Conservation (phyloP, 2,888 invertebrate genomes). For the Caenorhabditis sulstoni region DNA sequence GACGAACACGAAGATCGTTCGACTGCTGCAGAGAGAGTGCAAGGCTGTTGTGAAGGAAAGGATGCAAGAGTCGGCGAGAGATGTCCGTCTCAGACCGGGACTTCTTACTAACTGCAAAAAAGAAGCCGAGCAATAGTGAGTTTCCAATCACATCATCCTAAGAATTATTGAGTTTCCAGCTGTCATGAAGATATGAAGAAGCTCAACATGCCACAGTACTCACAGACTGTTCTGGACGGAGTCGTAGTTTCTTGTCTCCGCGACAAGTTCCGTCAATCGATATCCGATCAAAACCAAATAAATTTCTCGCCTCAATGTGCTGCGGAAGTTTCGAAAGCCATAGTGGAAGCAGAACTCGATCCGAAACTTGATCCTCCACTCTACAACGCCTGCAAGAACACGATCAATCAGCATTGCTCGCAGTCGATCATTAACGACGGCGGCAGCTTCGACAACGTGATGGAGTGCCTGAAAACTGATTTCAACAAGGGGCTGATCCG, state of each 20-base stretch:
- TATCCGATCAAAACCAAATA: slow-evolving; percentile 59
- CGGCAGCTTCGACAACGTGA: slow-evolving; percentile 83
- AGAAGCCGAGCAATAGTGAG: slow-evolving; percentile 82
- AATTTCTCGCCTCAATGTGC: slow-evolving; percentile 59
- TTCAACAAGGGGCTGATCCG: slow-evolving; percentile 87
- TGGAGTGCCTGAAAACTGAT: slow-evolving; percentile 92
- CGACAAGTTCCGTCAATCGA: slow-evolving; percentile 73
- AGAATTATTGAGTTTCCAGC: slow-evolving; percentile 63
- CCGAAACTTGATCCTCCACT: slow-evolving; percentile 92
- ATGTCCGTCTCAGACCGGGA: slow-evolving; percentile 92
- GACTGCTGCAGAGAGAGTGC: slow-evolving; percentile 74
- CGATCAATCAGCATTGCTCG: slow-evolving; percentile 69
- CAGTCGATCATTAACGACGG: slow-evolving; percentile 56
- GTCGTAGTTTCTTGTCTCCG: slow-evolving; percentile 76
- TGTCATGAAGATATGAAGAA: slow-evolving; percentile 76
- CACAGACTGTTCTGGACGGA: slow-evolving; percentile 71
- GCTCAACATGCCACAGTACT: slow-evolving; percentile 73
- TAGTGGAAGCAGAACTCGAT: slow-evolving; percentile 86
- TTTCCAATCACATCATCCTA: background rate
- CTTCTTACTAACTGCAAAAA: slow-evolving; percentile 88
- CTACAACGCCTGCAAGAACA: slow-evolving; percentile 85
- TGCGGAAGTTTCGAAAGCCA: slow-evolving; percentile 68
- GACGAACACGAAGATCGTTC: slow-evolving; percentile 77
- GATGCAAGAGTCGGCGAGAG: slow-evolving; percentile 81
- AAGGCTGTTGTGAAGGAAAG: slow-evolving; percentile 69